These are phyloP conservation scores for Caenorhabditis afra DNA, from an alignment of 2,888 invertebrate species.

Conservation along the genomic window DNA sequence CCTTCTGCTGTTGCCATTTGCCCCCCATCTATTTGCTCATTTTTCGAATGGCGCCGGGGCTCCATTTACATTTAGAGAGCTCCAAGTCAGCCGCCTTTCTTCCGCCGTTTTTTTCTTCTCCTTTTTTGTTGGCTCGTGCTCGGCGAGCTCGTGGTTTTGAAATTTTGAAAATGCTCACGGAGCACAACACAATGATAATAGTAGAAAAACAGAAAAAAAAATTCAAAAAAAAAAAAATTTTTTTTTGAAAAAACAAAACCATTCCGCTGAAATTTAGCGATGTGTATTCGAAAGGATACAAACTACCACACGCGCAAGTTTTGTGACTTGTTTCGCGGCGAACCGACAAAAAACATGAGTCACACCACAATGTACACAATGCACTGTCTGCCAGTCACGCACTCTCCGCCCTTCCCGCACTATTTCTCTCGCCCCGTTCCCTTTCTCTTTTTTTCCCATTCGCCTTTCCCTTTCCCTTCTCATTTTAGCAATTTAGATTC, in stretches of 20 bases:
- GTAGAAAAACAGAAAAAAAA: no score
- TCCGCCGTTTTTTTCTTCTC: background rate
- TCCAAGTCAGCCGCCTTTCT: background rate
- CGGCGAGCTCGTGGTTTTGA: no score
- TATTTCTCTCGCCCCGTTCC: constrained; percentile 5
- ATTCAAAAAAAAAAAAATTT: no score
- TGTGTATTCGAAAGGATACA: no score
- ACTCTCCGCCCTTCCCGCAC: background rate
- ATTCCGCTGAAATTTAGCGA: no score
- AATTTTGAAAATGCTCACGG: no score
- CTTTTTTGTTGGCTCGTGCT: background rate
- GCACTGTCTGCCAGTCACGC: background rate
- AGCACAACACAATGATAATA: no score
- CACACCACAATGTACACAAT: background rate
- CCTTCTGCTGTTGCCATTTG: no score
- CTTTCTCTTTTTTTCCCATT: constrained; percentile 12
- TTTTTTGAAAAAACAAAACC: no score
- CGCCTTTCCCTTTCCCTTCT: constrained; percentile 27
- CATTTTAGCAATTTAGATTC: background rate
- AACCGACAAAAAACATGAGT: constrained; percentile 1
- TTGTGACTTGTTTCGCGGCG: constrained; percentile 9
- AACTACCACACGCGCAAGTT: background rate
- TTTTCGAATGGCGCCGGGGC: no score
- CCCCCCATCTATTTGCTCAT: no score
- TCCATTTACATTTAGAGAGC: no score